Evolutionary conservation across 1,140 invertebrate genomes (phyloP), one percentile per base, ranked within the genome.

Genomic region (Drosophila mojavensis): DNA sequence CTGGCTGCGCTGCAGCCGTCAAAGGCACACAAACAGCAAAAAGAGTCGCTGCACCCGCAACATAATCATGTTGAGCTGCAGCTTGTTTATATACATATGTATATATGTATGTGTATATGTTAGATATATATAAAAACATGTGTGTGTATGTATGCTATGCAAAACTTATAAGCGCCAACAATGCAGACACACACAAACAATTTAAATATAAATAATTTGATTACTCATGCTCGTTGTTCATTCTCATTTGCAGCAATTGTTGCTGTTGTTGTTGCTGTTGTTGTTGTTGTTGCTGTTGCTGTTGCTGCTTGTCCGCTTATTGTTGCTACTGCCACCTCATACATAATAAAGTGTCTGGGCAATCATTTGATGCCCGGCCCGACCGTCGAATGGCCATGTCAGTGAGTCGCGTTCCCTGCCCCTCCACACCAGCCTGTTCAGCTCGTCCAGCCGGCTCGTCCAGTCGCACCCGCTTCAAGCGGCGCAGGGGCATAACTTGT

Each of bases 181-280:
- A 74, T 75, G 74, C 70, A 66, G 59, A 50, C 69, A 73, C 72
- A 75, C 67, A 76, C 79, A 84, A 89, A 89, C 84, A 89, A 89
- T 89, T 89, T 89, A 89, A 84, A 89, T 89, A 89, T 89, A 89
- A 89, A 89, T 89, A 89, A 89, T 89, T 89, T 79, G 84, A 62
- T 88, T 86, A 88, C 83, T 77, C 83, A 75, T 86, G 83, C 83
- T 83, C 83, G 88, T 88, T 86, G 83, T 83, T 75, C 72, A 78
- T 70, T 63, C 77, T 83, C 78, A 62, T 80, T 75, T 70, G 59
- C 59, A 58, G 63, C 28, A 28, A 33, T 53, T 73, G 74, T 66
- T 80, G 36, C 36, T 4, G 10, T 43, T 60, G 28, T 30, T 67
- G 36, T 36, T 47, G 47, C 48, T 71, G 79, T 63, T 55, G n/a